phyloP scores from a whole-genome alignment of 2,797 vertebrate species.

The Halcyon chelicuti region DNA sequence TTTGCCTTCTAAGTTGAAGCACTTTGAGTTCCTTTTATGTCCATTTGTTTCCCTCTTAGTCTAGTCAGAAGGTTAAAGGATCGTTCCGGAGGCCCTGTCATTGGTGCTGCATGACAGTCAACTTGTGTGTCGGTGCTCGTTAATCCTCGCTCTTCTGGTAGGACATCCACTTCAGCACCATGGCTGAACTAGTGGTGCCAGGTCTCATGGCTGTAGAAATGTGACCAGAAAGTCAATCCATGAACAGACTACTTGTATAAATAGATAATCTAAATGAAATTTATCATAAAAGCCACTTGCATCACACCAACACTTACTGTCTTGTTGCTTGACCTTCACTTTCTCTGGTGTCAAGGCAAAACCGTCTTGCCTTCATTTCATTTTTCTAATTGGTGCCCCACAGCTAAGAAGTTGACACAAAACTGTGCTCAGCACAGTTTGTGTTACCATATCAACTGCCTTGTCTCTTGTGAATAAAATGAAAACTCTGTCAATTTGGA shows the following conservation, averaged over 20 bases:
- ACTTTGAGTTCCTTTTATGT: neutral
- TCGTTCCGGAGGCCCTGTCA: neutral
- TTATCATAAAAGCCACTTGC: neutral
- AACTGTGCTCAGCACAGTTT: neutral
- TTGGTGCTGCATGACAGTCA: neutral
- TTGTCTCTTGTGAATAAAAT: neutral
- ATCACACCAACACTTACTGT: accelerated
- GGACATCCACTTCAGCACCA: neutral
- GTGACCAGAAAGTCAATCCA: neutral
- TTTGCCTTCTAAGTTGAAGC: neutral
- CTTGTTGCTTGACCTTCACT: neutral
- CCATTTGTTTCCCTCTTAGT: neutral
- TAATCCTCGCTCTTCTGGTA: neutral
- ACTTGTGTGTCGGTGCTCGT: accelerated
- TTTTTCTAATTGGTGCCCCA: neutral
- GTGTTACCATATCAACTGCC: neutral
- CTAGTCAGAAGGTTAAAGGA: neutral
- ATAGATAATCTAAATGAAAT: neutral
- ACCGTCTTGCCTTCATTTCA: neutral
- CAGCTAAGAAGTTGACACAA: neutral
- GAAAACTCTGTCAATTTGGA: neutral
- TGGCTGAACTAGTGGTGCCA: neutral
- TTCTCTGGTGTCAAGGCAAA: neutral
- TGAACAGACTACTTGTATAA: neutral
- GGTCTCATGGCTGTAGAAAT: neutral